A percentile compares a stretch with the other conserved stretches of the same genome.
These are phyloP conservation scores for Mylabris sibirica DNA, from an alignment of 2,888 invertebrate species.

Conservation along the genomic window DNA sequence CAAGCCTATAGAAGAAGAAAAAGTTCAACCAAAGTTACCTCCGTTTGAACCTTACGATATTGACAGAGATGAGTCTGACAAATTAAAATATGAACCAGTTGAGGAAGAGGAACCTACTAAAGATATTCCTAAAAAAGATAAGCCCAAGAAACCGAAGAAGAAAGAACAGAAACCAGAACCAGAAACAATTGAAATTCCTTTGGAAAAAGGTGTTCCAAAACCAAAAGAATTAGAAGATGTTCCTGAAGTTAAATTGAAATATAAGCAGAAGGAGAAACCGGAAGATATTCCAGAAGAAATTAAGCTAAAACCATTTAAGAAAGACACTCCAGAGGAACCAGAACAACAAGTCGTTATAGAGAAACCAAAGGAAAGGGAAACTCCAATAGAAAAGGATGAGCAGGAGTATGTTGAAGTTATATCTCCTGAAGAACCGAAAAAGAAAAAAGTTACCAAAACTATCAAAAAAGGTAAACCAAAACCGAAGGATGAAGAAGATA, in stretches of 20 bases:
- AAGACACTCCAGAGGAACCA: constrained; percentile 47
- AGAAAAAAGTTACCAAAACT: constrained; percentile 50
- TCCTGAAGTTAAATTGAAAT: constrained; percentile 59
- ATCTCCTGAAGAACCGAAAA: constrained; percentile 49
- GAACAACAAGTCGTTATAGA: constrained; percentile 14
- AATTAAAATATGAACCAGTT: constrained; percentile 49
- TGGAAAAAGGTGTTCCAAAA: constrained; percentile 52
- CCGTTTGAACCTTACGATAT: constrained; percentile 47
- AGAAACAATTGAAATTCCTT: constrained; percentile 43
- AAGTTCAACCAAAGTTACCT: constrained; percentile 37
- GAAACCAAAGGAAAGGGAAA: constrained; percentile 51
- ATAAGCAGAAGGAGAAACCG: constrained; percentile 54
- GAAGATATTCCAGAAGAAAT: constrained; percentile 53
- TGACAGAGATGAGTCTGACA: constrained; percentile 58
- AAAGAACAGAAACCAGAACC: constrained; percentile 41
- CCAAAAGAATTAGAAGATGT: constrained; percentile 53
- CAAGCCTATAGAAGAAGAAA: constrained; percentile 25
- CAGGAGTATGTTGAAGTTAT: constrained; percentile 39
- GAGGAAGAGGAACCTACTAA: constrained; percentile 46
- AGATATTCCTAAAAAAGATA: constrained; percentile 53
- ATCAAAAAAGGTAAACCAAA: constrained; percentile 54
- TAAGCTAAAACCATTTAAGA: constrained; percentile 54
- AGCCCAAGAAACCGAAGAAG: constrained; percentile 55
- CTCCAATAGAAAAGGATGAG: constrained; percentile 46
- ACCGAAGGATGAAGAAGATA: constrained; percentile 44